Evolutionary conservation across 2,888 invertebrate species (phyloP).

Genomic region (Watsonalla binaria): DNA sequence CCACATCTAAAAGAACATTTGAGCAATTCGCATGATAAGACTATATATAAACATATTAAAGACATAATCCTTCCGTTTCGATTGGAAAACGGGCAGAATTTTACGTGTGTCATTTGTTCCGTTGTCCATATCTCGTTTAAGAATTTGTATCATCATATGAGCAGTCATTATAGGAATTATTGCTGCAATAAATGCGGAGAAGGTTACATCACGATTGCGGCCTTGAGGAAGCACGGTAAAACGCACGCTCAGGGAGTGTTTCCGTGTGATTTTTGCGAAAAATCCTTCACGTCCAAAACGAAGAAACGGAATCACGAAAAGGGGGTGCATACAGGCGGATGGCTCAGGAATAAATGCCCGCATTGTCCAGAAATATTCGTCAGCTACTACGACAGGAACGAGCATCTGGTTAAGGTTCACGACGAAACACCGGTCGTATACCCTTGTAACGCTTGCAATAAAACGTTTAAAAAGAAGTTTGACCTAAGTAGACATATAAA

Average conservation of each 20-base stretch:
- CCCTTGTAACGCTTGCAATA: slow-evolving; percentile 68
- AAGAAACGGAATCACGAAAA: slow-evolving; percentile 69
- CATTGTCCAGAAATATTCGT: slow-evolving; percentile 68
- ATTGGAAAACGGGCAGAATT: slow-evolving; percentile 57
- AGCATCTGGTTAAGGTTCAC: slow-evolving; percentile 61
- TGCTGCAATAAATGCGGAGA: slow-evolving; percentile 69
- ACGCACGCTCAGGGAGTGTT: slow-evolving; percentile 73
- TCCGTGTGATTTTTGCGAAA: slow-evolving; percentile 74
- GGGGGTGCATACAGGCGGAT: slow-evolving; percentile 68
- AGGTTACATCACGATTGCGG: slow-evolving; percentile 67
- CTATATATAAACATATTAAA: slow-evolving; percentile 61
- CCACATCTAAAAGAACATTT: slow-evolving; percentile 63
- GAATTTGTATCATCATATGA: slow-evolving; percentile 71
- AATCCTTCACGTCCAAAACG: slow-evolving; percentile 70
- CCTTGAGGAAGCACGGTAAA: slow-evolving; percentile 66
- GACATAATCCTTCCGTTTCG: slow-evolving; percentile 70
- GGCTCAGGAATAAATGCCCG: slow-evolving; percentile 68
- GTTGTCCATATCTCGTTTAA: slow-evolving; percentile 67
- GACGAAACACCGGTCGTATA: slow-evolving; percentile 54
- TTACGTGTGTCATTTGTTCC: slow-evolving; percentile 62
- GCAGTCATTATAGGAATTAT: slow-evolving; percentile 69
- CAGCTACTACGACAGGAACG: slow-evolving; percentile 66
- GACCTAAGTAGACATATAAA: slow-evolving; percentile 67
- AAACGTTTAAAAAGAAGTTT: slow-evolving; percentile 66
- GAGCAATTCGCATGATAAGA: slow-evolving; percentile 49